phyloP scores from a whole-genome alignment of 1,140 invertebrate species.

The Bombus picipes region DNA sequence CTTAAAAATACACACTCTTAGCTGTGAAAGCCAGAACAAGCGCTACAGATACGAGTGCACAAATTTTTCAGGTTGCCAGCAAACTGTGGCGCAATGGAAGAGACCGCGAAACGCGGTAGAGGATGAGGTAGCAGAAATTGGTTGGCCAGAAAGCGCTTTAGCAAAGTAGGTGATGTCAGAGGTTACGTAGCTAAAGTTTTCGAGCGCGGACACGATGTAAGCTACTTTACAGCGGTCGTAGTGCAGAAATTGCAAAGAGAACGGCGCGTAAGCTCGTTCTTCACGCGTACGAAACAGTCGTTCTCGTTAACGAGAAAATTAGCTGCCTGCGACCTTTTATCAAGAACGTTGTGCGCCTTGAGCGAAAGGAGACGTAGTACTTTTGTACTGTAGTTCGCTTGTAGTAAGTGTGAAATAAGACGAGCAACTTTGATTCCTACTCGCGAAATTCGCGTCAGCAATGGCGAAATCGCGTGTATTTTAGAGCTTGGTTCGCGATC shows the following conservation, averaged over 20 bases:
- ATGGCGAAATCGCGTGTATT: conserved; percentile 57
- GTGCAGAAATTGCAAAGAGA: background rate
- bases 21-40: background rate
- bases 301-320: conserved; percentile 66
- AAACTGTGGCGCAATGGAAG: background rate
- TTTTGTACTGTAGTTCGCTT: background rate
- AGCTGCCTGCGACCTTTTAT: conserved; percentile 52
- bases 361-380: background rate
- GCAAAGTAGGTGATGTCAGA: conserved; percentile 7
- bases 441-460: conserved; percentile 44
- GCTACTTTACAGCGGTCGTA: conserved; percentile 48
- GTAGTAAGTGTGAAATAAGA: conserved; percentile 39
- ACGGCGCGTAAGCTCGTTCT: background rate
- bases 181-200: conserved; percentile 39
- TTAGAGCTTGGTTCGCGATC: background rate
- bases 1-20: background rate
- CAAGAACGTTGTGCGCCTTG: conserved; percentile 1
- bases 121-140: background rate
- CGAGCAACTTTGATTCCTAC: background rate
- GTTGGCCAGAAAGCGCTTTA: conserved; percentile 22
- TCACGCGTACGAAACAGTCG: conserved; percentile 28
- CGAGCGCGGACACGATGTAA: conserved; percentile 47
- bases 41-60: background rate
- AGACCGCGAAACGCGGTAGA: too few relatives aligned
- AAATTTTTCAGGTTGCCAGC: conserved; percentile 8